Conservation (phyloP, 2,113 vertebrate genomes). For the Micronycteris hirsuta region DNA sequence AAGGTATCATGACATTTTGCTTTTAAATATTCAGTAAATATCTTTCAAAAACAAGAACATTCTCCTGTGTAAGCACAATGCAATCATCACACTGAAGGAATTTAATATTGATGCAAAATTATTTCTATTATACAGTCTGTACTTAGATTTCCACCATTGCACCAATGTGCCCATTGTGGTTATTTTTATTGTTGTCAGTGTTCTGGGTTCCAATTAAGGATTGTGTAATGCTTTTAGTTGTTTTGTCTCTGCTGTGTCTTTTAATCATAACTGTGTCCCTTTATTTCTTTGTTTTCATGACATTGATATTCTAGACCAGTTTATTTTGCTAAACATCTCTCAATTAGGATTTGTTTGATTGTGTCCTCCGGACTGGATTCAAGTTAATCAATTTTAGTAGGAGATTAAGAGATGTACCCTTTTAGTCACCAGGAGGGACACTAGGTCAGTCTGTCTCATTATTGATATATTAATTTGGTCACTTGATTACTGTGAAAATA, state of each 20-base stretch:
- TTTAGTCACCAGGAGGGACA: not conserved
- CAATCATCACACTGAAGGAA: not conserved
- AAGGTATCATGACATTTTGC: not conserved
- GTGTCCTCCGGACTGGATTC: not conserved
- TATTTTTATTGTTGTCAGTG: not conserved
- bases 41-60: not conserved
- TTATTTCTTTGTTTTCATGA: not conserved
- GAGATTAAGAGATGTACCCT: not conserved
- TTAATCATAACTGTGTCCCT: not conserved
- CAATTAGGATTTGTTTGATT: not conserved
- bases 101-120: not conserved
- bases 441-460: not conserved
- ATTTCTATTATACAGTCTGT: not conserved
- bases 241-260: not conserved
- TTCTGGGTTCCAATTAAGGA: not conserved
- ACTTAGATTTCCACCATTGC: not conserved
- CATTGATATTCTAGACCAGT: not conserved
- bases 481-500: not conserved
- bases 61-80: not conserved
- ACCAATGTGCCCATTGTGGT: not conserved
- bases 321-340: not conserved
- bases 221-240: fast-evolving
- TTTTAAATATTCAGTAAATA: not conserved
- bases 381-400: not conserved
- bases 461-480: not conserved